Percentiles rank a stretch among this genome's conserved stretches.
phyloP scores from a whole-genome alignment of 2,797 vertebrate genomes.

The Anguilla megastoma region DNA sequence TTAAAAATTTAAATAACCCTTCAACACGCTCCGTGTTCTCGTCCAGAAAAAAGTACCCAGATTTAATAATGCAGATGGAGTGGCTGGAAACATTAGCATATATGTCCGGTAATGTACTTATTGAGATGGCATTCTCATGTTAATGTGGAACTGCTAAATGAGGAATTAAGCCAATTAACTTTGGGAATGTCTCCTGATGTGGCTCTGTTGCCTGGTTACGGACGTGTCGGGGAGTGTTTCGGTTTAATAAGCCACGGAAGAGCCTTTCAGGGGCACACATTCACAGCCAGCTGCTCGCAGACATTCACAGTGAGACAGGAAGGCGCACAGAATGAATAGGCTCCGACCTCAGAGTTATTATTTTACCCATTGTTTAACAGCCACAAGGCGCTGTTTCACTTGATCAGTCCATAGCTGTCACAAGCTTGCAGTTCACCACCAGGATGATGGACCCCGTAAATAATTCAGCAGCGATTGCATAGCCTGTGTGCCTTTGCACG shows the following conservation, averaged over 20 bases:
- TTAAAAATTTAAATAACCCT: background rate
- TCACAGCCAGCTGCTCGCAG: background rate
- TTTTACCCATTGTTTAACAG: background rate
- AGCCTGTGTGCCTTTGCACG: background rate
- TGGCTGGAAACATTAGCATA: conserved; percentile 1
- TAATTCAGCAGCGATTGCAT: background rate
- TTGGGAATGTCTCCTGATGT: conserved; percentile 11
- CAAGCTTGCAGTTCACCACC: background rate
- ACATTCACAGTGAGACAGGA: background rate
- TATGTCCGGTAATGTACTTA: background rate
- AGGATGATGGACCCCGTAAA: background rate
- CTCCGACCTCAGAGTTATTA: background rate
- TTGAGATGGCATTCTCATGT: conserved; percentile 13
- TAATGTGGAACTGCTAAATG: conserved; percentile 14
- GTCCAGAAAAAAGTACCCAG: background rate
- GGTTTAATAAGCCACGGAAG: conserved; percentile 5
- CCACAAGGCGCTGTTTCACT: background rate
- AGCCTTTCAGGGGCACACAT: background rate
- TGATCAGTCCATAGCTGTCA: background rate
- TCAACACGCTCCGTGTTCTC: background rate
- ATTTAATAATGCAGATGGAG: conserved; percentile 18
- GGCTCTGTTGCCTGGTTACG: conserved; percentile 23
- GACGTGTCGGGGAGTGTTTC: background rate
- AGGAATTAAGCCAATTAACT: conserved; percentile 28
- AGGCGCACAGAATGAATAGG: background rate